Evolutionary conservation across 2,797 vertebrate species (phyloP), one percentile per base, ranked within the genome.

Genomic region (Chrysocyon brachyurus): DNA sequence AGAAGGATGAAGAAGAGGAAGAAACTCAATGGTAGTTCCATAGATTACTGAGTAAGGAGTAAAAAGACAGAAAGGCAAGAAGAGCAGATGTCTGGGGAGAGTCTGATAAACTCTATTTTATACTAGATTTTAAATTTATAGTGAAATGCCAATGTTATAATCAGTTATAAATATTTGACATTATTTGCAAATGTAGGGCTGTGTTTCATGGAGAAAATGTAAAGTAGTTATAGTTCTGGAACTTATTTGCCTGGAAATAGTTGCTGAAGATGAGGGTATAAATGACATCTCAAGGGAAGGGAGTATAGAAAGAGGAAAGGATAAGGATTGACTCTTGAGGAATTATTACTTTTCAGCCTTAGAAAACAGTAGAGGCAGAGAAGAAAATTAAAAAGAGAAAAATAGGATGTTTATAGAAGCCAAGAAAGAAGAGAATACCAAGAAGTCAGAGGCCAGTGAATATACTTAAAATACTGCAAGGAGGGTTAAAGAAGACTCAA

Each of bases 381-480:
- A 90, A 72, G 14, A 26, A 26, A 11, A 72, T 24, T 19, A 81
- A 81, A 81, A 31, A 1, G 33, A 87, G 36, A 86, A 56, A 75
- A 83, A 26, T 40, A 14, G 2, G 15, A 31, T 70, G n/a, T 72
- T 59, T 88, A 66, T 0, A 57, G 19, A 70, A 73, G 6, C n/a
- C 64, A 88, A 63, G 15, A 78, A 54, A 46, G 11, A 82, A n/a
- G 31, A 90, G 36, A 72, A 24, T 16, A 57, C 7, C 24, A 64
- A 24, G 14, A 21, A 77, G 6, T 21, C 3, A 72, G n/a, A 14
- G 2, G 6, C 12, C 31, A 33, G 6, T 59, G 49, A 88, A 77
- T 15, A 92, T 59, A 64, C 87, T 91, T 77, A 84, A 95, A 87
- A 89, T 95, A 91, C 2, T 59, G 40, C 5, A 52, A 0, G 77